Evolutionary conservation across 2,113 vertebrate species (phyloP), one percentile per base, ranked within the genome.

Genomic region (Otolemur garnettii): DNA sequence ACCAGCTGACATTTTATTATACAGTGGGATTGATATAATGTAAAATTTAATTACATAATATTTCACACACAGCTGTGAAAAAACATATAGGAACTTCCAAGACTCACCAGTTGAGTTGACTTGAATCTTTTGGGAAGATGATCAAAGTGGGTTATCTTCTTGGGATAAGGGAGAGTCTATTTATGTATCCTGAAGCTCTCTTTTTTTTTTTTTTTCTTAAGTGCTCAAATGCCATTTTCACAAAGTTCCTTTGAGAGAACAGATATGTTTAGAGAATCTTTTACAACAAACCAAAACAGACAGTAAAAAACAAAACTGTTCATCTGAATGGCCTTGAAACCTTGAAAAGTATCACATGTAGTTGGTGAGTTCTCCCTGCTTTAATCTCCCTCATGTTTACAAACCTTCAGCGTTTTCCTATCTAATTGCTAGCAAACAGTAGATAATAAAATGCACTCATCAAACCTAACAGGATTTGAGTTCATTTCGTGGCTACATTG

Each of bases 1-100:
- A 93, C 26, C 82, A 96, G 91, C 91, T 69, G 98, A 93, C 83
- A 90, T 97, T 98, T 98, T 95, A 97, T 97, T 95, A 95, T 98
- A 78, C 77, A 90, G 78, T 97, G 94, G 92, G 79, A 90, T 87
- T 96, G 94, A 98, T 94, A 53, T 81, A 97, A 97, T 94, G 50
- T 75, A 97, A 98, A 97, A 69, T 89, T 83, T 94, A 98, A 98
- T 96, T 98, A 87, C 72, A 64, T 82, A 97, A 92, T 96, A 96
- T 96, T 87, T 98, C 96, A 96, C 92, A 66, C 53, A 78, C 77
- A 92, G 96, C 93, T 94, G 83, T 94, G 95, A 96, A 62, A 97
- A 95, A 96, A 93, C 21, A 93, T 72, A 75, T 33, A 33, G 33
- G 81, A 95, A 55, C 2, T 96, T 83, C 71, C 78, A 95, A 79